Base-by-base conservation (phyloP, 2,113 vertebrate genomes). In the Cebus imitator region DNA sequence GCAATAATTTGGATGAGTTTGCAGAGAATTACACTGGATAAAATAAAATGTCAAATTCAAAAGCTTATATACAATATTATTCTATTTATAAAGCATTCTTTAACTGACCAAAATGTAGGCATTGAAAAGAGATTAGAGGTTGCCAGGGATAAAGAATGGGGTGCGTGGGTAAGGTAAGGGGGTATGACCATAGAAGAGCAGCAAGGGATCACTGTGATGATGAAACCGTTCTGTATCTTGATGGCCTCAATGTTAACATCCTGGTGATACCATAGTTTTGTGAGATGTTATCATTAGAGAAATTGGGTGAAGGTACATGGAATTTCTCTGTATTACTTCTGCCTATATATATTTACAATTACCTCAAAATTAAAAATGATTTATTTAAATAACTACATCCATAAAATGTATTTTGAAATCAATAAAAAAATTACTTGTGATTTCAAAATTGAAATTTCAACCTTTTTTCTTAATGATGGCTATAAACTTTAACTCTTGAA, bases 381-480 rank as follows among this genome's bases (percentile, higher is more conserved):
- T 94, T 17, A 76, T 66, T 80, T 80, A 64, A 87, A 6, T 80
- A 48, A 78, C 32, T 25, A 87, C 32, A 40, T n/a, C 14, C 8
- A 43, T 58, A 30, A 96, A 76, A 48, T 80, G 6, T 32, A 66
- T 57, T 76, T 87, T 76, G 10, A 75, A 80, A 89, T 6, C 10
- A 84, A 32, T 10, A 92, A 72, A 17, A 58, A 84, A 73, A 92
- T 79, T 37, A 83, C 30, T 14, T 70, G 50, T 50, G 40, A 76
- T 87, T 80, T 25, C 37, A 81, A 96, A 86, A 90, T 90, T 80
- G 35, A 90, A 76, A 90, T 52, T 30, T 87, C 3, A 81, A 87
- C 37, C 23, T 57, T 18, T 78, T 58, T 43, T 81, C 30, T 75
- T 58, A 66, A 21, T 55, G 9, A 55, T 21, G 70, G 52, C 6